Evolutionary conservation across 2,113 vertebrate species (phyloP), one percentile per base, ranked within the genome.

Genomic region (Stegostoma tigrinum): DNA sequence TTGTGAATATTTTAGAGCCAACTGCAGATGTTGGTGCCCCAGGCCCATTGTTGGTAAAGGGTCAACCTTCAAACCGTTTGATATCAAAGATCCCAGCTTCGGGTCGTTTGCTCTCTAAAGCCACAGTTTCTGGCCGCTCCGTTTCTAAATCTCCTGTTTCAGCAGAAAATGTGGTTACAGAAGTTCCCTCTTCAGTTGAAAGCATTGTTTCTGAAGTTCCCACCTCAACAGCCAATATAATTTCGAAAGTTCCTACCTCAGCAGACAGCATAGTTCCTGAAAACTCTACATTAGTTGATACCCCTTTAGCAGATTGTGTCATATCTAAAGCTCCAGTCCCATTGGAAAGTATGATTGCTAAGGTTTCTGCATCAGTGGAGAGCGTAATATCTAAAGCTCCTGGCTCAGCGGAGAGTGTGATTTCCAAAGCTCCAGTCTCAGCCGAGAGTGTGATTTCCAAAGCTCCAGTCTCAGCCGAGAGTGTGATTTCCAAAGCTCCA

Each of bases 1-100:
- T 98, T 78, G 98, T 97, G 95, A 98, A 97, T 55, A 97, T 98
- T 96, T 96, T 98, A 55, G 98, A 98, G 94, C 96, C 97, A 0
- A 97, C 98, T 93, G 96, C 97, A 96, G 85, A 97, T 96, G 95
- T 96, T 96, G 96, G 93, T 96, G 0, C 97, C 12, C 61, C 96
- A 17, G 97, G 97, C 96, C 97, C 96, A 95, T 5, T 97, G 0
- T 95, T 91, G 34, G 87, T 97, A 0, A 5, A 96, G 7, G 96
- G 97, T 21, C 95, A 96, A 21, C 23, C 97, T 0, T 68, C 97
- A 0, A 64, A 34, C 68, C 94, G 94, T 45, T 72, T 52, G 45
- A 30, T 95, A 72, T 72, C 94, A 34, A 95, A 52, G 23, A 19
- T 52, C 94, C 45, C 94, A 95, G 38, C 94, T 95, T 95, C 94